Evolutionary conservation across 2,888 invertebrate species (phyloP).

Genomic region (Dasysyrphus tricinctus): DNA sequence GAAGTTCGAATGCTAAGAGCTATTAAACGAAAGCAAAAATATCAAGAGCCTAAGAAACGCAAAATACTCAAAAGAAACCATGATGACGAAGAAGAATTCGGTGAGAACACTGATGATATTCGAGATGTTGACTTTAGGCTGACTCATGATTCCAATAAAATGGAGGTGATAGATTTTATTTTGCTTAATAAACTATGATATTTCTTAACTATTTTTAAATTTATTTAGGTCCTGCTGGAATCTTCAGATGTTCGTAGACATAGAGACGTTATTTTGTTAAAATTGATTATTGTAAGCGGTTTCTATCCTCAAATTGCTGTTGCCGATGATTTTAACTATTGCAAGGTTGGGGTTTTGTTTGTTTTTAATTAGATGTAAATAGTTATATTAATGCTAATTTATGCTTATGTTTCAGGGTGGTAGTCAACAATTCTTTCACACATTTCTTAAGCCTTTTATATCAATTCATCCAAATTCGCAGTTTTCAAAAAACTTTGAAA

Average conservation of each 20-base stretch:
- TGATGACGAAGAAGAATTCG: constrained; percentile 84
- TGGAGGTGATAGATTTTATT: constrained; percentile 85
- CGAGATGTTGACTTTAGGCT: constrained; percentile 94
- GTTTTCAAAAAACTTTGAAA: constrained; percentile 92
- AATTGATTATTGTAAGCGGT: constrained; percentile 94
- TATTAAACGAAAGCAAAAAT: constrained; percentile 90
- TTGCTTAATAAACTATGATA: neutral
- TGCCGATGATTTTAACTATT: constrained; percentile 97
- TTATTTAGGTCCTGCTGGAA: constrained; percentile 85
- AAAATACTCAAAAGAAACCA: constrained; percentile 84
- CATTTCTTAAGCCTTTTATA: constrained; percentile 93
- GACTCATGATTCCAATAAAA: constrained; percentile 89
- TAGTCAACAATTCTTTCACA: constrained; percentile 92
- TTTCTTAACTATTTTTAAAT: neutral
- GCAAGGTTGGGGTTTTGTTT: constrained; percentile 85
- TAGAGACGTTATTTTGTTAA: constrained; percentile 88
- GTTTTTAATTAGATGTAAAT: neutral
- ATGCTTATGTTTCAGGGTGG: constrained; percentile 83
- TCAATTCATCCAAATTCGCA: constrained; percentile 95
- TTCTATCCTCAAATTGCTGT: constrained; percentile 97
- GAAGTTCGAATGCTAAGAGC: constrained; percentile 94
- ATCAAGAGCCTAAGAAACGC: constrained; percentile 88
- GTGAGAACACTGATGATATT: constrained; percentile 87
- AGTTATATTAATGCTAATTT: neutral
- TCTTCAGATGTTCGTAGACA: constrained; percentile 87